Base-by-base conservation (phyloP, 2,797 vertebrate species). In the Otolemur crassicaudatus region DNA sequence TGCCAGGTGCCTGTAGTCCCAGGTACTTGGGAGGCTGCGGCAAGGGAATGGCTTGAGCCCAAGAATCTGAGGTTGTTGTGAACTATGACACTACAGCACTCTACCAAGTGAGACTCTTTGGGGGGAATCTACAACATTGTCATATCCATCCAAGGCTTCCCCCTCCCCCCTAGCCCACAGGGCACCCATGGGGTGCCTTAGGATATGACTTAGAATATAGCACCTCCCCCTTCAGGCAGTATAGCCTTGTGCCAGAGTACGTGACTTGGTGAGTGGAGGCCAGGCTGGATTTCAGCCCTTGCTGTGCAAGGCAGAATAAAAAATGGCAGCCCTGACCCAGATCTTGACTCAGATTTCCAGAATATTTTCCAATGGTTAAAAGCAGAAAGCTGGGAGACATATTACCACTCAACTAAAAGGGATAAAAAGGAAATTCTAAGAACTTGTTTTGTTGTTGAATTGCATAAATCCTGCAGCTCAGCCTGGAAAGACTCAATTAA, bases 401-500 rank as follows among this genome's bases (percentile, higher is more conserved):
- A n/a, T n/a, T 80, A 72, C 90, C 34, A 60, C 31, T 81, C 46
- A 73, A 70, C 87, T 63, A 49, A 67, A 80, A 89, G 80, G 23
- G 73, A 69, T 67, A 85, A 49, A 29, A 84, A 31, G 27, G 63
- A n/a, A 29, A 73, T 84, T 58, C 86, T 84, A 84, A 95, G 76
- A 63, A 92, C 56, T 60, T 40, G 56, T 67, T 67, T 31, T 34
- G 14, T 79, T 90, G 61, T 65, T 87, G 93, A 94, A 87, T 58
- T 90, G 63, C 76, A 91, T 82, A 93, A 93, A 81, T 93, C 90
- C 83, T 93, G 56, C 3, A 79, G 87, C 92, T 95, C 58, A 69
- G 56, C 56, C 69, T 95, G 84, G 83, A 95, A 95, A 91, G 94
- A 96, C 91, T 96, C 84, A 90, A 90, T 96, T 94, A 96, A 80